Evolutionary conservation across 2,888 invertebrate species (phyloP), one percentile per base, ranked within the genome.

Genomic region (Minunthozetes semirufus): DNA sequence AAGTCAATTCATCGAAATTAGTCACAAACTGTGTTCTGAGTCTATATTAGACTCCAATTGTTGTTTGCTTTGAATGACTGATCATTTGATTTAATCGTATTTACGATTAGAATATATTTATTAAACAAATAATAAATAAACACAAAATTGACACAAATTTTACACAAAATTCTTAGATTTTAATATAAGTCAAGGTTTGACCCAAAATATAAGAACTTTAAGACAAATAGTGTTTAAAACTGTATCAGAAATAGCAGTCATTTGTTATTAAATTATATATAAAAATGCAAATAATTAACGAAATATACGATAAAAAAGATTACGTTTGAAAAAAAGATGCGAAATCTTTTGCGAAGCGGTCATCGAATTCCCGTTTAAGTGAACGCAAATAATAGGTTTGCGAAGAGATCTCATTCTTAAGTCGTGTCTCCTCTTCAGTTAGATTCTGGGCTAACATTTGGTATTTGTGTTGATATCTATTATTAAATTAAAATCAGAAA

Each of bases 321-420:
- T n/a, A 53, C 1, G 15, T 53, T 19, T 53, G 15, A 29, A 61
- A 61, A 15, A 61, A n/a, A 27, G 27, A 27, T 6, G 5, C 5
- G n/a, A 61, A 33, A 61, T 61, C 61, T 5, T 61, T 61, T 61
- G 19, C 61, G 27, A 61, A 29, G 2, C 29, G 8, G 3, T 61
- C 6, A 5, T 61, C 27, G 27, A 29, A 61, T n/a, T 61, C 61
- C 1, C 33, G 27, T 33, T 61, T 61, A 11, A 61, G 27, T 61
- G 61, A 61, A 15, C 61, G 27, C 29, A 61, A 61, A 61, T 61
- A 61, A 61, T 61, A 25, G 17, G 61, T 27, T 33, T 61, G 61
- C 1, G 11, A 15, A 6, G 61, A 27, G 13, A 61, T 25, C 17
- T 61, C 15, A 33, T 11, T 61, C 61, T 61, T 61, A 11, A 61